A percentile compares a stretch with the other conserved stretches of the same genome.
These are phyloP conservation scores for Haliclona indistincta DNA, from an alignment of 37 sponge, comb jelly and placozoan species.

Conservation along the genomic window DNA sequence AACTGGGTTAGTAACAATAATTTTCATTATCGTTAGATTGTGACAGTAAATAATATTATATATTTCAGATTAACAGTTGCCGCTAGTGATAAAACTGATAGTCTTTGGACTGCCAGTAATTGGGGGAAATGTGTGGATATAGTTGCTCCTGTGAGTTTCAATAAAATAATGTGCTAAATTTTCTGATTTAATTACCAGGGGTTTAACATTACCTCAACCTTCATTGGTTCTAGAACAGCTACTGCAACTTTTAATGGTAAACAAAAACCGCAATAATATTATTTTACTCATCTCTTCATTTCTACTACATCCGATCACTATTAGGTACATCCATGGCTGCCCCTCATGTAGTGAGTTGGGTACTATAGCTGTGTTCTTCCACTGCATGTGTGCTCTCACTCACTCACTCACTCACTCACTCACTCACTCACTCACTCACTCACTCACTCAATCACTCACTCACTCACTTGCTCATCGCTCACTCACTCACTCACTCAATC, in stretches of 20 bases:
- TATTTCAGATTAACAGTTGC: slow-evolving; percentile 40
- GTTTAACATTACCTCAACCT: slow-evolving; percentile 40
- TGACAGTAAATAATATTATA: not conserved
- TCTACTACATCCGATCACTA: too few species aligned
- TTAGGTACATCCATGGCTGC: slow-evolving; percentile 57
- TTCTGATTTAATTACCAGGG: slow-evolving; percentile 17
- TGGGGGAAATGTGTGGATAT: slow-evolving; percentile 71
- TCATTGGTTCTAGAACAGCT: slow-evolving; percentile 8
- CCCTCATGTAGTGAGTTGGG: slow-evolving; percentile 42
- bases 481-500: too few species aligned
- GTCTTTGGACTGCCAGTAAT: slow-evolving; percentile 44
- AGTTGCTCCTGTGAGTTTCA: slow-evolving; percentile 63
- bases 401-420: too few species aligned
- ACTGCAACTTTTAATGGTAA: slow-evolving; percentile 7
- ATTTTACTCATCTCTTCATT: too few species aligned
- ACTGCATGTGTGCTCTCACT: too few species aligned
- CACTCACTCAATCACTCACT: too few species aligned
- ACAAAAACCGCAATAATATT: too few species aligned
- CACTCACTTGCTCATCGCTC: too few species aligned
- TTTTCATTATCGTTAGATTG: not conserved
- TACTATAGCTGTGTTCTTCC: too few species aligned
- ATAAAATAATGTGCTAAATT: not conserved
- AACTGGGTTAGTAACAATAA: not conserved
- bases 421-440: too few species aligned
- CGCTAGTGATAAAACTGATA: slow-evolving; percentile 47